A percentile compares a stretch with the other conserved stretches of the same genome.
Evolutionary conservation across 2,888 invertebrate genomes (phyloP).

Genomic region (Bugula neritina): DNA sequence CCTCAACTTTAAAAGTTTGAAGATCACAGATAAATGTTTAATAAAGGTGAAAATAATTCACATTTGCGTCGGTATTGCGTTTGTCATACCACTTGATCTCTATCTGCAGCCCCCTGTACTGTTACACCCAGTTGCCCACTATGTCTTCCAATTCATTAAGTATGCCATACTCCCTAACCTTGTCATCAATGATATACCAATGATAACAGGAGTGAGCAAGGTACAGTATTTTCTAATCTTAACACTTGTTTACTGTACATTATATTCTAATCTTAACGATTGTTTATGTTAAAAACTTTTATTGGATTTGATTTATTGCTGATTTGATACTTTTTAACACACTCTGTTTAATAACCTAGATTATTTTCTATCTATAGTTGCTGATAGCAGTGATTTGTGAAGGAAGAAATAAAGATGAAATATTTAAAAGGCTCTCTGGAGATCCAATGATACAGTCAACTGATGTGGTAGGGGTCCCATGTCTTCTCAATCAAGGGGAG

Average conservation of each 20-base stretch:
- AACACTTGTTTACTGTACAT: no score
- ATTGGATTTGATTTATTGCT: no score
- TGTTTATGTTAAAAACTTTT: no score
- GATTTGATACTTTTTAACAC: no score
- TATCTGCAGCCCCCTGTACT: neutral
- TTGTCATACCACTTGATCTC: neutral
- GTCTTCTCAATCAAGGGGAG: neutral
- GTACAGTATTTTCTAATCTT: neutral
- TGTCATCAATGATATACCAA: slow-evolving; percentile 4
- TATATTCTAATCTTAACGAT: no score
- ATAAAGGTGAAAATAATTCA: neutral
- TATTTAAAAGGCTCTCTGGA: neutral
- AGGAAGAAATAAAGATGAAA: neutral
- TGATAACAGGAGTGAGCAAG: neutral
- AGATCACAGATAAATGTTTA: slow-evolving; percentile 1
- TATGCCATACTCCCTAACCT: neutral
- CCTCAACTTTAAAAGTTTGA: neutral
- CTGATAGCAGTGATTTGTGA: neutral
- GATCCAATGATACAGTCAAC: neutral
- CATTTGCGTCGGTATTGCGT: neutral
- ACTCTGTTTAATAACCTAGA: no score
- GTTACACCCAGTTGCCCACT: neutral
- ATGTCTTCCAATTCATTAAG: neutral
- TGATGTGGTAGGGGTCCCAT: neutral
- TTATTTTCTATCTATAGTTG: neutral